Percentiles rank a stretch among this genome's conserved stretches.
These are phyloP conservation scores for Cephonodes hylas DNA, from an alignment of 2,888 invertebrate genomes.

Conservation along the genomic window DNA sequence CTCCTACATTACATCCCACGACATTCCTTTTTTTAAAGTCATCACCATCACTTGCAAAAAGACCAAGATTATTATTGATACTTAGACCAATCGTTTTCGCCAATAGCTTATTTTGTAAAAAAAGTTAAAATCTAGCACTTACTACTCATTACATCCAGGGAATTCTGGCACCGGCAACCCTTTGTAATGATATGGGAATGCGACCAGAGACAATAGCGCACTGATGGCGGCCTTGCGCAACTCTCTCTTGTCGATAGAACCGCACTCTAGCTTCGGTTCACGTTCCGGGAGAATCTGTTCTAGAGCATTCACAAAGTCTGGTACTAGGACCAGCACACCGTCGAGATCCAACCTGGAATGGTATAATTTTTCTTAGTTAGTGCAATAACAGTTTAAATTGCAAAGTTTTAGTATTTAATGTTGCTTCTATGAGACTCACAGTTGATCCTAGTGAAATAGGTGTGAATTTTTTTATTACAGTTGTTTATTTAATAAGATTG, in stretches of 20 bases:
- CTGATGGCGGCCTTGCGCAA: slow-evolving; percentile 95
- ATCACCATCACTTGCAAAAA: no score
- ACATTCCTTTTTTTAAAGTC: no score
- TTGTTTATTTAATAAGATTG: no score
- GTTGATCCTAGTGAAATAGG: no score
- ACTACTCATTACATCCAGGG: slow-evolving; percentile 80
- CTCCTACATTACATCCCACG: no score
- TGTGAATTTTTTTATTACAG: no score
- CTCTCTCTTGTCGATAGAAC: slow-evolving; percentile 86
- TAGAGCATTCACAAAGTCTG: slow-evolving; percentile 92
- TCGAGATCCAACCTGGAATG: slow-evolving; percentile 88
- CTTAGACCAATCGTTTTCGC: not conserved
- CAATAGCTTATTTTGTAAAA: not conserved
- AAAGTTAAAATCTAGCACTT: slow-evolving; percentile 15
- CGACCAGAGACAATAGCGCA: slow-evolving; percentile 93
- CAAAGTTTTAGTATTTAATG: no score
- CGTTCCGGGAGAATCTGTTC: slow-evolving; percentile 95
- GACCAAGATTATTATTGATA: no score
- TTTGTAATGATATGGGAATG: slow-evolving; percentile 95
- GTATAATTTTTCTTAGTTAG: not conserved
- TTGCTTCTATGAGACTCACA: no score
- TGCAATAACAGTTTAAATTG: not conserved
- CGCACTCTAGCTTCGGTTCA: slow-evolving; percentile 87
- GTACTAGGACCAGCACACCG: slow-evolving; percentile 94
- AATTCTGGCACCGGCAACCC: slow-evolving; percentile 87